A percentile compares a stretch with the other conserved stretches of the same genome.
These are phyloP conservation scores for Dendrolimus houi DNA, from an alignment of 2,888 invertebrate species.

Conservation along the genomic window DNA sequence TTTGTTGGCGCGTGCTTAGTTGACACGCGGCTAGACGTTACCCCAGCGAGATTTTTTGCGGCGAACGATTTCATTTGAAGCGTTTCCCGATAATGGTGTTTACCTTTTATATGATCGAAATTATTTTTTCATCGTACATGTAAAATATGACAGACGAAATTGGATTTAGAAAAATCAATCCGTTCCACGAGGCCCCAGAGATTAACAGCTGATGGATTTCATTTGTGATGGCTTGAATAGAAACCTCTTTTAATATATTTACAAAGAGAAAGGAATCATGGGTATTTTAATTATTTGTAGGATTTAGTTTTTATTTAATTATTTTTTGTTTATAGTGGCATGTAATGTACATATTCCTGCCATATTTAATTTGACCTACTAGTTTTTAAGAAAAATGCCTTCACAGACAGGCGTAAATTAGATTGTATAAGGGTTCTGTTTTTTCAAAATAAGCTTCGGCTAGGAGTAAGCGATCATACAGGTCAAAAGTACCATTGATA, in stretches of 20 bases:
- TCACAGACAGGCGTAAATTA: no score
- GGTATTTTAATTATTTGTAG: no score
- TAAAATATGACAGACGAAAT: background rate
- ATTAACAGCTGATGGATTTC: background rate
- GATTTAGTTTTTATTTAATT: no score
- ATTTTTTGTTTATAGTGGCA: no score
- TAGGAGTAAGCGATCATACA: no score
- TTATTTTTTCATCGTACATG: background rate
- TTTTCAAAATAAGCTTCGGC: no score
- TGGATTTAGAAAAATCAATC: background rate
- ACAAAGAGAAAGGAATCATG: no score
- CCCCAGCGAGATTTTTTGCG: slow-evolving; percentile 3
- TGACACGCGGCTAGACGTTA: background rate
- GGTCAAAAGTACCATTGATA: no score
- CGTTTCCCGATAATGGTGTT: slow-evolving; percentile 33
- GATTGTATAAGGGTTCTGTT: no score
- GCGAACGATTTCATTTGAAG: slow-evolving; percentile 23
- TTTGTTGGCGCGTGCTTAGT: background rate
- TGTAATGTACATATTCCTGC: no score
- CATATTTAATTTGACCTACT: no score
- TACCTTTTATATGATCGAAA: slow-evolving; percentile 10
- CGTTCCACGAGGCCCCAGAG: background rate
- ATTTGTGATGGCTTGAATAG: background rate
- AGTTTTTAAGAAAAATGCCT: no score
- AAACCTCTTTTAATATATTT: background rate